Percentiles rank a stretch among this genome's conserved stretches.
Conservation (phyloP, 2,113 vertebrate species). For the Megaceryle torquata region DNA sequence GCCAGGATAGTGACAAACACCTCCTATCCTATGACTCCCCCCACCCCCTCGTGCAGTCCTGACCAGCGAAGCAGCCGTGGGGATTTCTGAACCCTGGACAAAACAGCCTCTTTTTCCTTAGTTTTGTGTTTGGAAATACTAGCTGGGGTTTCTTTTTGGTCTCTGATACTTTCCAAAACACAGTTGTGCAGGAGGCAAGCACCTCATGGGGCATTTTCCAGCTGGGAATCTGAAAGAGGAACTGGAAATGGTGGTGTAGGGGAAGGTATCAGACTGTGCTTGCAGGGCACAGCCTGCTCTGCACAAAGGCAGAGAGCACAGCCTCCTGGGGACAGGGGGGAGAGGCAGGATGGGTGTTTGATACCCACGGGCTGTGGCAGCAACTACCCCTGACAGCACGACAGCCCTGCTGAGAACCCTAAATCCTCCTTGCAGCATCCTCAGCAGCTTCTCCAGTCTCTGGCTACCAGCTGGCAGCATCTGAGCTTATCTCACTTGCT, state of each 20-base stretch:
- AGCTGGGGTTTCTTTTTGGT: background rate
- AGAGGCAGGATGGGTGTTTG: background rate
- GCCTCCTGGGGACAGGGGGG: background rate
- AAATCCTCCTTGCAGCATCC: background rate
- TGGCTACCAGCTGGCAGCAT: background rate
- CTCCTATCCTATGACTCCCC: rapidly evolving
- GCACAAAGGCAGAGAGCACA: background rate
- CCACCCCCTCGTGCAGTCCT: rapidly evolving
- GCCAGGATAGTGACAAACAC: background rate
- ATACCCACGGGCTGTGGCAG: rapidly evolving
- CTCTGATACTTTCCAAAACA: background rate
- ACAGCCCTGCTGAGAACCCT: background rate
- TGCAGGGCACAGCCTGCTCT: rapidly evolving
- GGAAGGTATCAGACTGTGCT: background rate
- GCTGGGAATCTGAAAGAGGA: background rate
- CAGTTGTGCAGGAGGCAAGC: background rate
- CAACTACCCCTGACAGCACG: background rate
- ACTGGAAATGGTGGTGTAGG: background rate
- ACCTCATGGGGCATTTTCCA: background rate
- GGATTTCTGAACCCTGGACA: background rate
- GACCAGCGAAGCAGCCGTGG: background rate
- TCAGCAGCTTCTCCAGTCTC: background rate
- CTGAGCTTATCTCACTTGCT: background rate
- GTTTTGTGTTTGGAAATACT: background rate
- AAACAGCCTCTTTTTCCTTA: background rate